Base-by-base conservation (phyloP, 37 sponge, comb jelly and placozoan species). In the Theonella swinhoei region DNA sequence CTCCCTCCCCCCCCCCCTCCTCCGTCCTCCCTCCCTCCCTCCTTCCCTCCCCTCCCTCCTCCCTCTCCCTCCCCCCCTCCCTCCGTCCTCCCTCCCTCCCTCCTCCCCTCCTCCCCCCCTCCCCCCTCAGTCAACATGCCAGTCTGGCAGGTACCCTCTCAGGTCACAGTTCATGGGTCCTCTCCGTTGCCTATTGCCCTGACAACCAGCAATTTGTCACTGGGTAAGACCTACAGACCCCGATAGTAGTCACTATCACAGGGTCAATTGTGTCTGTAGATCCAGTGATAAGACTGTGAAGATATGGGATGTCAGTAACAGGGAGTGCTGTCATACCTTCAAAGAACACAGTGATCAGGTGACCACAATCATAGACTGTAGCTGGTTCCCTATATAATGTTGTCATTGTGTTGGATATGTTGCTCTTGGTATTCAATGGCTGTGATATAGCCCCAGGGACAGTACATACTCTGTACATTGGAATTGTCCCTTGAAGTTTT, bases 201-300 rank as follows among this genome's bases (percentile, higher is more conserved):
- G 99, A 99, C 80, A 96, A 99, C 77, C 90, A 88, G 35, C 96
- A 95, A 43, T 90, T 99, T 64, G 94, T 79, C 37, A 93, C 87
- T 22, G 80, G 94, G 94, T 93, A 26, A 72, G 86, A 26, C 20
- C n/a, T 2, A 8, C 14, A 8, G 35, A 19, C 8, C 66, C 42
- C 9, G 66, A 38, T 9, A 35, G 24, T 65, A 64, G 47, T 30
- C 2, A 31, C 40, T 7, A 1, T 64, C 9, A 39, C 29, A 38
- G 34, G 22, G 47, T 23, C 17, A 61, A 54, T 8, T 29, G 71
- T 70, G 38, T 78, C 65, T 71, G 8, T 72, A 97, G 98, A 37
- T 98, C 99, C 24, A 98, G 99, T 87, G 99, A 98, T 72, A 94
- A 89, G 73, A 96, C 95, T 36, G 93, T 98, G 41, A 98, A 96